These are phyloP conservation scores for Callipepla squamata DNA, from an alignment of 2,113 vertebrate genomes.

Conservation along the genomic window DNA sequence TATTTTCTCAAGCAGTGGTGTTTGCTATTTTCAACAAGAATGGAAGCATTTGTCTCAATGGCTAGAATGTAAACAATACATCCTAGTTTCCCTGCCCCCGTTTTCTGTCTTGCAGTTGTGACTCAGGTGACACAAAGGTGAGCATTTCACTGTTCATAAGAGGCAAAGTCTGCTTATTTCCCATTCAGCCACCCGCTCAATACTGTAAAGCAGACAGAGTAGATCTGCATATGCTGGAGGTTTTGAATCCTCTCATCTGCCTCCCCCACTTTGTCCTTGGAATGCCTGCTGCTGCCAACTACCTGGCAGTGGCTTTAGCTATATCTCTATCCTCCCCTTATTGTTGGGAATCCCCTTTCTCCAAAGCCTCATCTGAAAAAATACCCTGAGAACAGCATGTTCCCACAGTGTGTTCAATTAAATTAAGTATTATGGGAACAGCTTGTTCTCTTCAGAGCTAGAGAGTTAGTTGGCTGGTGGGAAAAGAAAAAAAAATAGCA, in stretches of 20 bases:
- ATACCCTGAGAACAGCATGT: conserved; percentile 55
- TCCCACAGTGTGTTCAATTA: conserved; percentile 57
- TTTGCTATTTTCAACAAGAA: not conserved
- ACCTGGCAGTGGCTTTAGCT: conserved; percentile 14
- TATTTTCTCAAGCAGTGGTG: not conserved
- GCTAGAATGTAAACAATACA: not conserved
- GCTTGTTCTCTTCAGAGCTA: conserved; percentile 49
- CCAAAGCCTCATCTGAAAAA: conserved; percentile 37
- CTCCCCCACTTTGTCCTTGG: not conserved
- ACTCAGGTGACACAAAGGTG: not conserved
- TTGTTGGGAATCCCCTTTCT: conserved; percentile 59
- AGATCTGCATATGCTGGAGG: not conserved
- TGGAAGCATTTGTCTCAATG: not conserved
- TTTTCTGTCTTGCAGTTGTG: not conserved
- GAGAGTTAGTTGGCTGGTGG: conserved; percentile 18
- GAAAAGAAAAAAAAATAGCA: conserved; percentile 2
- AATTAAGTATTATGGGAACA: conserved; percentile 64
- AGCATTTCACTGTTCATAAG: not conserved
- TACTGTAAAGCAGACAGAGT: not conserved
- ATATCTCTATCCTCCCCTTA: conserved; percentile 8
- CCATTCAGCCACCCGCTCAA: not conserved
- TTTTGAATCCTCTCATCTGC: not conserved
- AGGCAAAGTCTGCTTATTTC: not conserved
- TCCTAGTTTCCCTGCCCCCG: not conserved
- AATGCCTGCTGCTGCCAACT: not conserved